Conservation (phyloP, 2,113 vertebrate species). For the Recurvirostra avosetta region DNA sequence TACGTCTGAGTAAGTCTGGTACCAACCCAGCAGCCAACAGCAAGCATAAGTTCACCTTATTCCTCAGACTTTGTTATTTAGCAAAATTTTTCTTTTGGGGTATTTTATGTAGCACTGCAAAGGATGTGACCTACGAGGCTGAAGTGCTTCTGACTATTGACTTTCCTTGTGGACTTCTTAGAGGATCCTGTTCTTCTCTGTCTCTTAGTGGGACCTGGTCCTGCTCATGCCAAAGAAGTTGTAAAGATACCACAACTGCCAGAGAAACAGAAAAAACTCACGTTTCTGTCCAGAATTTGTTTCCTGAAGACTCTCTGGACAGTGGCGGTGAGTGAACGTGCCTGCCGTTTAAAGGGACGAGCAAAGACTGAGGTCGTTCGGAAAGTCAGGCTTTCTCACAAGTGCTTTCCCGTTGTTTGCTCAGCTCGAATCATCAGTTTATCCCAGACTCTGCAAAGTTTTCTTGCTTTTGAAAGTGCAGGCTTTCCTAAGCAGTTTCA, state of each 20-base stretch:
- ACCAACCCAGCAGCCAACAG: background rate
- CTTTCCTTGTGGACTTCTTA: background rate
- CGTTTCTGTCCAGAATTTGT: background rate
- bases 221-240: background rate
- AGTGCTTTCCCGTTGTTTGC: background rate
- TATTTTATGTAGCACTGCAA: background rate
- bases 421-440: background rate
- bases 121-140: background rate
- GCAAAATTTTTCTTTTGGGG: background rate
- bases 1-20: rapidly evolving
- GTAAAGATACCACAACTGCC: background rate
- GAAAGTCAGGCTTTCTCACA: background rate
- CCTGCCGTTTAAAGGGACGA: background rate
- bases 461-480: background rate
- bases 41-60: background rate
- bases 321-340: background rate
- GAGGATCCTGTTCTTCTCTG: background rate
- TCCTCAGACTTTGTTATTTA: background rate
- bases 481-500: background rate
- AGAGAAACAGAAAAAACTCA: background rate
- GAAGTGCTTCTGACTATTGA: background rate
- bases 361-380: rapidly evolving
- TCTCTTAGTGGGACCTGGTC: background rate
- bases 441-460: background rate
- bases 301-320: background rate